phyloP scores from a whole-genome alignment of 2,797 vertebrate genomes.

The Pantherophis alleghaniensis region DNA sequence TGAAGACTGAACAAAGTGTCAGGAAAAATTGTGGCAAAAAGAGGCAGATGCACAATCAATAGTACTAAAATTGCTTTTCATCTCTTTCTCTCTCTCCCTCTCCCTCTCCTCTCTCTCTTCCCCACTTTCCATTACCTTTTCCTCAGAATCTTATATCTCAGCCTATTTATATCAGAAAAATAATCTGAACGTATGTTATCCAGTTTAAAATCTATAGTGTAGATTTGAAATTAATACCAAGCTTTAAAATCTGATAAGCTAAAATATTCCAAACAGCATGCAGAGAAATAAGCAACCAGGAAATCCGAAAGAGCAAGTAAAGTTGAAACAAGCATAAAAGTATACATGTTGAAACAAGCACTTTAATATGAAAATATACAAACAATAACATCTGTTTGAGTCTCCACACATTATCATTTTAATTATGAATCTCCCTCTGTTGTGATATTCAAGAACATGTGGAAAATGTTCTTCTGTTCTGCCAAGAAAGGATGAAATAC shows the following conservation, averaged over 20 bases:
- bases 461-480: background rate
- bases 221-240: rapidly evolving
- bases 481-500: background rate
- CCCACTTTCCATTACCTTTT: no score
- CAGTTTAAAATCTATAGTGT: background rate
- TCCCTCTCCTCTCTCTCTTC: background rate
- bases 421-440: background rate
- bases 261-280: rapidly evolving
- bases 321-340: no score
- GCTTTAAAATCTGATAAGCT: background rate
- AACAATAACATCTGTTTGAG: background rate
- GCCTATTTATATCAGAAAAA: background rate
- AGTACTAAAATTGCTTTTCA: background rate
- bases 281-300: background rate
- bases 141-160: background rate
- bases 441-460: background rate
- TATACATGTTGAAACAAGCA: background rate
- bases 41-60: background rate
- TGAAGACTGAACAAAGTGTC: background rate
- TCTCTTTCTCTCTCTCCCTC: background rate
- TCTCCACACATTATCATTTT: background rate
- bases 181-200: background rate
- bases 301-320: background rate
- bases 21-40: background rate
- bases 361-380: background rate